These are phyloP conservation scores for Chelonus insularis DNA, from an alignment of 1,140 invertebrate genomes.

Conservation along the genomic window DNA sequence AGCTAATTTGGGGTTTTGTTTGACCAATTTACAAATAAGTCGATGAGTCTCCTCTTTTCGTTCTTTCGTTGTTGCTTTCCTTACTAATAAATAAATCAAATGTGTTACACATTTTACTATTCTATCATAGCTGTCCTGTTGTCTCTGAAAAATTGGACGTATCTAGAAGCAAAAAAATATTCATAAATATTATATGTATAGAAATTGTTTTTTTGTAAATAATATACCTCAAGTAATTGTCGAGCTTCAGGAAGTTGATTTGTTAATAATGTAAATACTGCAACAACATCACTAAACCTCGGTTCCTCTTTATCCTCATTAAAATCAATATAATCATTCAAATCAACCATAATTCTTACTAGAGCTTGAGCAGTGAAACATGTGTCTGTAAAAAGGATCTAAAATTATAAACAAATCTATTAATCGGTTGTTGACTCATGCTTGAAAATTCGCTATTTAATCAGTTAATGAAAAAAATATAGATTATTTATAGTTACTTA, in stretches of 20 bases:
- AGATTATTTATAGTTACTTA: slow-evolving; percentile 44
- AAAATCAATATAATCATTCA: slow-evolving; percentile 68
- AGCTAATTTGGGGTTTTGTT: slow-evolving; percentile 70
- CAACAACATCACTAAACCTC: slow-evolving; percentile 71
- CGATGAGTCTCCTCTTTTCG: slow-evolving; percentile 54
- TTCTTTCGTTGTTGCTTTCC: slow-evolving; percentile 63
- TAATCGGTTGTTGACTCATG: too few relatives aligned
- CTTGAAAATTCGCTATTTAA: too few relatives aligned
- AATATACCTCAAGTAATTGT: slow-evolving; percentile 62
- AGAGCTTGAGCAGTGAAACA: slow-evolving; percentile 81
- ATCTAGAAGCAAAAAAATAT: slow-evolving; percentile 50
- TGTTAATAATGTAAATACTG: slow-evolving; percentile 70
- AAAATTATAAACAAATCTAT: slow-evolving; percentile 33
- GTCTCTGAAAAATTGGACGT: slow-evolving; percentile 73
- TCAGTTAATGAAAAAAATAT: slow-evolving; percentile 1
- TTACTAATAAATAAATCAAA: slow-evolving; percentile 74
- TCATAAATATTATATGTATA: neutral
- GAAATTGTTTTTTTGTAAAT: too few relatives aligned
- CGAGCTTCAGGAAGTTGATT: slow-evolving; percentile 65
- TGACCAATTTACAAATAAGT: slow-evolving; percentile 62
- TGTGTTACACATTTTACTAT: slow-evolving; percentile 80
- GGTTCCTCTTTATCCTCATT: slow-evolving; percentile 62
- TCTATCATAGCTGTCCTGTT: slow-evolving; percentile 81
- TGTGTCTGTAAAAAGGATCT: slow-evolving; percentile 71
- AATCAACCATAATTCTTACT: slow-evolving; percentile 77